Base-by-base conservation (phyloP, 1,140 invertebrate species). In the Caerostris extrusa region DNA sequence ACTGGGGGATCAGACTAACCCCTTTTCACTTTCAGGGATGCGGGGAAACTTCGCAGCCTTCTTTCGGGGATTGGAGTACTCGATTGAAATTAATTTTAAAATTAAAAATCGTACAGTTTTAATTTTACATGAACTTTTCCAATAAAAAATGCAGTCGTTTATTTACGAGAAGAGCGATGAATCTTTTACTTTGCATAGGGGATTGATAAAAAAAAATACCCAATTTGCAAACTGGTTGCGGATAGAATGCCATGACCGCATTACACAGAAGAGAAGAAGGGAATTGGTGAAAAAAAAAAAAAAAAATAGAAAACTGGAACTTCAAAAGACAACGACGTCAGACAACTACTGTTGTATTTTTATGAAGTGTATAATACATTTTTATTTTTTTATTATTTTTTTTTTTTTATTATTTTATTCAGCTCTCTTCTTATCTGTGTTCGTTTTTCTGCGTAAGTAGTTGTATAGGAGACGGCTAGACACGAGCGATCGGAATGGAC, bases 391-490 rank as follows among this genome's bases (percentile, higher is more conserved):
- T 64, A 2, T 64, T 64, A 64, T 64, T 83, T 83, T 58, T 19
- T 56, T 83, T 64, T 64, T 64, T 64, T 64, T 64, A 64, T 64
- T 64, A 7, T 10, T 83, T 83, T 58, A 19, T 56, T 83, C 61
- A 17, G 14, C 19, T 71, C 82, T 83, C 19, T n/a, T 83, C 82
- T 57, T 83, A 56, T 57, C 56, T 34, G 82, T 56, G 14, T 83
- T 57, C 55, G 82, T 83, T 83, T n/a, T 83, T 83, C 82, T 83
- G 82, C 82, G 82, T 83, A 83, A 83, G 82, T 83, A 83, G 82
- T 83, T 83, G 82, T 83, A 83, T 77, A 77, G 82, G 55, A 83
- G 82, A 19, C 71, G 71, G 34, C 82, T 7, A 83, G 82, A 83
- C 82, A 58, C 55, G 7, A 56, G 82, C 56, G 56, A n/a, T 56